phyloP scores from a whole-genome alignment of 2,888 invertebrate species.

The Phoronis australis region DNA sequence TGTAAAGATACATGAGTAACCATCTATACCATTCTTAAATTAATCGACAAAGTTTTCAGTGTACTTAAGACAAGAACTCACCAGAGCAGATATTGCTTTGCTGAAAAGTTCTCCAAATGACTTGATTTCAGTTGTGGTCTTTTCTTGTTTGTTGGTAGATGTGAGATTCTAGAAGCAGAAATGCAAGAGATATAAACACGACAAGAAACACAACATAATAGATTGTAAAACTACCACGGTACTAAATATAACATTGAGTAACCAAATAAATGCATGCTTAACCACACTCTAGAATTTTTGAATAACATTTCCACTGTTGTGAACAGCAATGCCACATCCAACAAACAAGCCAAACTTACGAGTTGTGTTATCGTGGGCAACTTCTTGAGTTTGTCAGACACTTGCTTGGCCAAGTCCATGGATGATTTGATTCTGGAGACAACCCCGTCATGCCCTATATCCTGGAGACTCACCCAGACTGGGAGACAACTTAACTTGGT shows the following conservation, averaged over 20 bases:
- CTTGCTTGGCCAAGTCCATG: conserved; percentile 61
- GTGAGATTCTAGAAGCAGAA: background rate
- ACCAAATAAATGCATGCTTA: too few species aligned
- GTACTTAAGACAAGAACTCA: conserved; percentile 7
- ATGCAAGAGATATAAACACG: background rate
- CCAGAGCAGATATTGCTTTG: conserved; percentile 27
- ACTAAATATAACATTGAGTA: too few species aligned
- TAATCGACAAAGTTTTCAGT: background rate
- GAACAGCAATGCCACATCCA: too few species aligned
- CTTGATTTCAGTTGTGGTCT: conserved; percentile 16
- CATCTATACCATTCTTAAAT: too few species aligned
- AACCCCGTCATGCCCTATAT: conserved; percentile 63
- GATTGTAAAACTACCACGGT: background rate
- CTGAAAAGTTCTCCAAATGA: conserved; percentile 25
- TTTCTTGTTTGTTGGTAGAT: conserved; percentile 16
- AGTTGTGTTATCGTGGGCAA: conserved; percentile 36
- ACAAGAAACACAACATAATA: background rate
- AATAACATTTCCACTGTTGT: too few species aligned
- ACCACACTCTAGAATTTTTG: too few species aligned
- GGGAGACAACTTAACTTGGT: conserved; percentile 71
- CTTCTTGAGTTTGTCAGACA: conserved; percentile 45
- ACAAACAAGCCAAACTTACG: conserved; percentile 27
- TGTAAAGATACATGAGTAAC: too few species aligned
- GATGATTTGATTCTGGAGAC: conserved; percentile 67
- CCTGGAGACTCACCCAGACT: conserved; percentile 72